phyloP scores from a whole-genome alignment of 2,113 vertebrate genomes.

The Ctenodactylus gundi region DNA sequence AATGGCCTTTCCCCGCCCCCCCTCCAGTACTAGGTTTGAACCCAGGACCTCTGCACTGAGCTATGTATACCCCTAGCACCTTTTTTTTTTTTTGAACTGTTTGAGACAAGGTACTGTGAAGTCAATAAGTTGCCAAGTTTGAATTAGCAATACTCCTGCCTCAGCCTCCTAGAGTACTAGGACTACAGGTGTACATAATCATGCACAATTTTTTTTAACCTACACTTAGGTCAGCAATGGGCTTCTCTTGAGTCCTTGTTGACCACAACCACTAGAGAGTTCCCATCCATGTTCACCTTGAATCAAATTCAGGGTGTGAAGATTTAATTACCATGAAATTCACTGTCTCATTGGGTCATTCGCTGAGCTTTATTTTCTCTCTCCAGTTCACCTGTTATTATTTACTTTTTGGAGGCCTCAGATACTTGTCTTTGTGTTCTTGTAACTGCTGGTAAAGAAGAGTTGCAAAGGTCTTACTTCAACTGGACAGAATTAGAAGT shows the following conservation, averaged over 20 bases:
- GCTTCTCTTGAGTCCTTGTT: background rate
- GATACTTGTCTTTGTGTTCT: background rate
- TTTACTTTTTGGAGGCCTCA: background rate
- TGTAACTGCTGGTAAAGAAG: background rate
- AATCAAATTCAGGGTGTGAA: background rate
- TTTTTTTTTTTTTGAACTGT: no score
- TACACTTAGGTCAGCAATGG: no score
- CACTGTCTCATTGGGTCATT: background rate
- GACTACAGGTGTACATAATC: no score
- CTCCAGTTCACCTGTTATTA: background rate
- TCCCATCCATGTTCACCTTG: background rate
- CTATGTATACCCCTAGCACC: no score
- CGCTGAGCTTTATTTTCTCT: background rate
- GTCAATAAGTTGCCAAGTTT: no score
- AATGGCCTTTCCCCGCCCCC: background rate
- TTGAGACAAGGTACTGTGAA: no score
- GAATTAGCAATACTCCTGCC: no score
- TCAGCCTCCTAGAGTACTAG: no score
- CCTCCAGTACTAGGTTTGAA: no score
- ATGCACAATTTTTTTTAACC: no score
- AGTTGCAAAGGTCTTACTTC: background rate
- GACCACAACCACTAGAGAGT: background rate
- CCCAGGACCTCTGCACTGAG: no score
- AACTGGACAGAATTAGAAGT: background rate
- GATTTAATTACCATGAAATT: background rate